phyloP scores from a whole-genome alignment of 1,140 invertebrate genomes.

The Subanguina moxae region DNA sequence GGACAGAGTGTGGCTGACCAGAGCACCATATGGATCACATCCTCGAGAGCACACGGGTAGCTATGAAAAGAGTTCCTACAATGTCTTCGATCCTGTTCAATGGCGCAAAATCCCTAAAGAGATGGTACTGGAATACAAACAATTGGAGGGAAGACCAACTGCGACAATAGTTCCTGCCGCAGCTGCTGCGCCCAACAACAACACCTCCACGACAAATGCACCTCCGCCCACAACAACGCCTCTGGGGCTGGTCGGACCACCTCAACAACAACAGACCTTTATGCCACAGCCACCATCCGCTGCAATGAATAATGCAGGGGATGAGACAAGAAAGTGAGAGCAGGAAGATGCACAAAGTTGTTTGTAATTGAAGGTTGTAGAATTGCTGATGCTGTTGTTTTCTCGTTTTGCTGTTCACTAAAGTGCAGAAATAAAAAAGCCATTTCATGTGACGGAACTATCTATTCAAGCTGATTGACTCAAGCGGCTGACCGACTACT shows the following conservation, averaged over 20 bases:
- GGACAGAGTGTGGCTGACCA: slow-evolving; percentile 97
- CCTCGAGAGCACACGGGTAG: slow-evolving; percentile 78
- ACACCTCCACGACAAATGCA: not conserved
- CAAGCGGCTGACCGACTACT: too few relatives aligned
- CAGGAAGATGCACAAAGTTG: too few relatives aligned
- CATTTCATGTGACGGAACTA: too few relatives aligned
- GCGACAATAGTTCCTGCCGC: not conserved
- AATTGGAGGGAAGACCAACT: slow-evolving; percentile 47
- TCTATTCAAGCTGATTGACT: too few relatives aligned
- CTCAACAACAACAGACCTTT: too few relatives aligned
- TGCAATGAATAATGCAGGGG: too few relatives aligned
- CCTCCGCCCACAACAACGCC: not conserved
- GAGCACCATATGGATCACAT: slow-evolving; percentile 65
- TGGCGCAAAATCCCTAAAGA: slow-evolving; percentile 62
- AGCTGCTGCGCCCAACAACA: not conserved
- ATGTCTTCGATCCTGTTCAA: slow-evolving; percentile 86
- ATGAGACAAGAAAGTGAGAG: too few relatives aligned
- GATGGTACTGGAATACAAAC: slow-evolving; percentile 53
- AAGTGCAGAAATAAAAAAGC: too few relatives aligned
- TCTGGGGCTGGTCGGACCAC: not conserved
- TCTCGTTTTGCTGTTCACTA: too few relatives aligned
- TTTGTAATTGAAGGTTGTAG: too few relatives aligned
- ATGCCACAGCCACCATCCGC: too few relatives aligned
- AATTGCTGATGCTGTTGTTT: too few relatives aligned
- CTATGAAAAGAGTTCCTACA: slow-evolving; percentile 95